phyloP scores from a whole-genome alignment of 2,797 vertebrate genomes.

The Pangasius krempfi region DNA sequence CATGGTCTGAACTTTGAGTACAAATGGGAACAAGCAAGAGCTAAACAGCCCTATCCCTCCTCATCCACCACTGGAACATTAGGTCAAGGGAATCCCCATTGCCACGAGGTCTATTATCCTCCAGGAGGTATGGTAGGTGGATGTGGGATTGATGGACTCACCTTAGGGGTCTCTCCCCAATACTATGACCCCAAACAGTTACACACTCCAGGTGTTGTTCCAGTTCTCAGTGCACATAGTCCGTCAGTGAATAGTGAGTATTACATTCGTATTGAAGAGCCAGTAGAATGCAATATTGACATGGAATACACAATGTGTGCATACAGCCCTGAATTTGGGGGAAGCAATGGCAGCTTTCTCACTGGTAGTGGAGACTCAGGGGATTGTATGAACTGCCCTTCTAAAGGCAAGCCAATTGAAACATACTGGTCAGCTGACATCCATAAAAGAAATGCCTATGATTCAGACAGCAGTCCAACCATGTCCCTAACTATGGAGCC shows the following conservation, averaged over 20 bases:
- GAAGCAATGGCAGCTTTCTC: conserved; percentile 75
- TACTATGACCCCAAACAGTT: conserved; percentile 84
- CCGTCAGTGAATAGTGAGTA: conserved; percentile 90
- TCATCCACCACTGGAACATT: conserved; percentile 68
- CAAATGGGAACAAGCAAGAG: conserved; percentile 91
- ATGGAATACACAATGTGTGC: conserved; percentile 84
- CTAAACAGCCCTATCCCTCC: conserved; percentile 73
- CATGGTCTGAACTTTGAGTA: conserved; percentile 96
- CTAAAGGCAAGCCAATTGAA: conserved; percentile 61
- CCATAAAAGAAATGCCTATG: conserved; percentile 69
- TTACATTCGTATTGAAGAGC: conserved; percentile 94
- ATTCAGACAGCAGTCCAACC: conserved; percentile 80
- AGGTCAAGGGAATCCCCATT: conserved; percentile 75
- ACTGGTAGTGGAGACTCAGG: conserved; percentile 71
- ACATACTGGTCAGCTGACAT: conserved; percentile 80
- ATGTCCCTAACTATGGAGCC: conserved; percentile 90
- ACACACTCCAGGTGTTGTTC: conserved; percentile 82
- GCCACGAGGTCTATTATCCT: conserved; percentile 85
- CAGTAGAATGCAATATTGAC: conserved; percentile 78
- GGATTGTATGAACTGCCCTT: conserved; percentile 72
- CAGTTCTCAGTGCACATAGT: conserved; percentile 89
- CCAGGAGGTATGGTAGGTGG: conserved; percentile 76
- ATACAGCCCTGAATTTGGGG: conserved; percentile 80
- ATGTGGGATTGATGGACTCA: conserved; percentile 70
- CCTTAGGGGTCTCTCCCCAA: conserved; percentile 81